phyloP scores from a whole-genome alignment of 2,888 invertebrate genomes.

The Cryptosula pallasiana region DNA sequence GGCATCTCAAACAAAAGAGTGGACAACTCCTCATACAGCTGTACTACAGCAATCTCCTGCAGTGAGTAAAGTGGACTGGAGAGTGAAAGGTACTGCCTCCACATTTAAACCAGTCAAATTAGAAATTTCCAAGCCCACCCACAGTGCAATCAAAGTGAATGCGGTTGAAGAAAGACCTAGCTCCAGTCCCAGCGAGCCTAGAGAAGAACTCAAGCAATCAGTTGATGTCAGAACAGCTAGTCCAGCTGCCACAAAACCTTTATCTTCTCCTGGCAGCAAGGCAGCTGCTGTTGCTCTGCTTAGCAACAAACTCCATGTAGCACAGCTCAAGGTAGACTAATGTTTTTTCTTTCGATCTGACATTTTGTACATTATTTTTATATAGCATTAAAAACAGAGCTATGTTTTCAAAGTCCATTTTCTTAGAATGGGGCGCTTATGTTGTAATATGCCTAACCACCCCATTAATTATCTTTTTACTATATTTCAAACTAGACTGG shows the following conservation, averaged over 20 bases:
- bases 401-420: no score
- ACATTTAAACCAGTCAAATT: constrained; percentile 1
- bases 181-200: not conserved
- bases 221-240: not conserved
- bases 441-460: no score
- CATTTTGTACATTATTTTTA: no score
- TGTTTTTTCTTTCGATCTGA: not conserved
- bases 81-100: not conserved
- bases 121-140: not conserved
- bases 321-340: constrained; percentile 4
- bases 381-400: no score
- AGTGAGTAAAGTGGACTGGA: constrained; percentile 1
- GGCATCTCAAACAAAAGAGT: not conserved
- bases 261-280: not conserved
- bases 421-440: no score
- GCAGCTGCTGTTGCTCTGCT: constrained; percentile 20
- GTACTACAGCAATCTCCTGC: not conserved
- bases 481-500: no score
- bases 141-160: not conserved
- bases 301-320: constrained; percentile 20
- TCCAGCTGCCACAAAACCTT: not conserved
- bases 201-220: not conserved
- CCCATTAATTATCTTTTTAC: no score
- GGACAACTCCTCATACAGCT: not conserved
- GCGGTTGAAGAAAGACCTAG: not conserved